Evolutionary conservation across 1,140 invertebrate species (phyloP).

Genomic region (Drosophila lacteicornis): DNA sequence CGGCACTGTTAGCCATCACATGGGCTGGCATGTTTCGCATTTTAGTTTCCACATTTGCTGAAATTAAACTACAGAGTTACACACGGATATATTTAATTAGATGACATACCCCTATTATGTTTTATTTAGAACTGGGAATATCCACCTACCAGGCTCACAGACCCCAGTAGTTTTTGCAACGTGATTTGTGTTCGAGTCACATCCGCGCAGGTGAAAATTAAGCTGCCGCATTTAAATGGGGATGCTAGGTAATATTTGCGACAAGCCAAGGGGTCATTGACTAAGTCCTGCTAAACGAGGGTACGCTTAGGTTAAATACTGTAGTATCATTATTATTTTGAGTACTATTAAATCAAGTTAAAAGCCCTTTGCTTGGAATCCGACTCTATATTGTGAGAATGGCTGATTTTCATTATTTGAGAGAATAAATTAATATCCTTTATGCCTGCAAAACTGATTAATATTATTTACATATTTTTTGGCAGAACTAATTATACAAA

Average conservation of each 20-base stretch:
- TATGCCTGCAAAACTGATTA: too few relatives aligned
- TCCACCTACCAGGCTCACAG: neutral
- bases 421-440: too few relatives aligned
- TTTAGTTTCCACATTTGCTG: constrained; percentile 67
- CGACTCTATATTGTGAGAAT: too few relatives aligned
- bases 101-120: constrained; percentile 60
- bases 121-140: constrained; percentile 49
- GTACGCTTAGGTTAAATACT: neutral
- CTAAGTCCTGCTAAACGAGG: constrained; percentile 2
- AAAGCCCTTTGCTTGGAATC: too few relatives aligned
- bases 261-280: constrained; percentile 16
- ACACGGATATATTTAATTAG: constrained; percentile 78
- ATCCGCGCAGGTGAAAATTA: constrained; percentile 57
- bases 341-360: neutral
- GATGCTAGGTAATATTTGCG: constrained; percentile 23
- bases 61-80: constrained; percentile 72
- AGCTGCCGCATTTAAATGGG: constrained; percentile 52
- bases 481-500: too few relatives aligned
- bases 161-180: constrained; percentile 27
- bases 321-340: neutral
- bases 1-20: constrained; percentile 16
- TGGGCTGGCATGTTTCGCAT: constrained; percentile 45
- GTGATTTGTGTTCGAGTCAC: constrained; percentile 59
- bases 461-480: too few relatives aligned
- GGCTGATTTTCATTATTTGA: too few relatives aligned